Evolutionary conservation across 2,797 vertebrate species (phyloP).

Genomic region (Garrulus glandarius): DNA sequence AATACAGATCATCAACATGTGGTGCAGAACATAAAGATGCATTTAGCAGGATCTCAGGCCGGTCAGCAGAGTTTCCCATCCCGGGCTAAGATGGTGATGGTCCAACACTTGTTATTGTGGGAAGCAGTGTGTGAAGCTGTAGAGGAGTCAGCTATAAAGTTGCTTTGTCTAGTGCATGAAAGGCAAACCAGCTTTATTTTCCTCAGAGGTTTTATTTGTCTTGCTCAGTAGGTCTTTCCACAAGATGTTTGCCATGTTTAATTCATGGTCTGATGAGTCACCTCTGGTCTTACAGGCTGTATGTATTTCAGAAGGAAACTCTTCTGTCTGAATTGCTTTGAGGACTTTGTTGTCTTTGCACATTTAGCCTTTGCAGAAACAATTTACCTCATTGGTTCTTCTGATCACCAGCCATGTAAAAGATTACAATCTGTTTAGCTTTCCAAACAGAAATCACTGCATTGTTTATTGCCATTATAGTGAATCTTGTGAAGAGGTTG

Average conservation of each 20-base stretch:
- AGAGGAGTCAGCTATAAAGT: background rate
- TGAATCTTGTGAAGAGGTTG: background rate
- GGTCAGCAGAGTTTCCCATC: background rate
- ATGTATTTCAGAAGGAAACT: background rate
- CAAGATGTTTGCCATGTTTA: background rate
- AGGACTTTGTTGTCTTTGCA: background rate
- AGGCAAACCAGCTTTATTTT: background rate
- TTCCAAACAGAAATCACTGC: background rate
- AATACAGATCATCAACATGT: background rate
- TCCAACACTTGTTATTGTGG: background rate
- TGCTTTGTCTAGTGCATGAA: background rate
- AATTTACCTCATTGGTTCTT: background rate
- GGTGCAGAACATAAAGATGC: background rate
- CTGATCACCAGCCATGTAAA: background rate
- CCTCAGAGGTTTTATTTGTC: background rate
- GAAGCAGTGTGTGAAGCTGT: background rate
- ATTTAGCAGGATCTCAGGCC: background rate
- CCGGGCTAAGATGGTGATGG: background rate
- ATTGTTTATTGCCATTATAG: background rate
- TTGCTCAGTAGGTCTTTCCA: background rate
- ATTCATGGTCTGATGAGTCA: background rate
- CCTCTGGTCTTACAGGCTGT: background rate
- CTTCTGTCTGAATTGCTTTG: background rate
- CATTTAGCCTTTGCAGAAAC: background rate
- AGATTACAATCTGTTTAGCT: background rate